phyloP scores from a whole-genome alignment of 2,797 vertebrate genomes.

The Margarornis squamiger region DNA sequence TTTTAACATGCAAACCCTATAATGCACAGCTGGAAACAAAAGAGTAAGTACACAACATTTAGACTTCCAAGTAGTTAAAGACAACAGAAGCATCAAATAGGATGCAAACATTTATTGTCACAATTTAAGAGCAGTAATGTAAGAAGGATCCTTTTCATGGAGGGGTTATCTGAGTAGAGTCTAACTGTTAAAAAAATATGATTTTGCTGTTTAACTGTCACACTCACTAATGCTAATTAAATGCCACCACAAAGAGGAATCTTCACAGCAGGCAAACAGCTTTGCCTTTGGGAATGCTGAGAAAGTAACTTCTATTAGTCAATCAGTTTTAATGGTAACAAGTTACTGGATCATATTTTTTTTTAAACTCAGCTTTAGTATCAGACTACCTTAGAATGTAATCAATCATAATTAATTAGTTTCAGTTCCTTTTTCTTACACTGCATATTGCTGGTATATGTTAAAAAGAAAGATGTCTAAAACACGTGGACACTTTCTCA shows the following conservation, averaged over 20 bases:
- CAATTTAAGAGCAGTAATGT: conserved; percentile 31
- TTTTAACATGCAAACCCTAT: conserved; percentile 14
- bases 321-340: background rate
- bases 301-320: conserved; percentile 20
- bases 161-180: background rate
- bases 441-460: background rate
- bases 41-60: background rate
- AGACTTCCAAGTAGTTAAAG: conserved; percentile 5
- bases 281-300: background rate
- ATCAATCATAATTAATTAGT: conserved; percentile 14
- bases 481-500: background rate
- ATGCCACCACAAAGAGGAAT: background rate
- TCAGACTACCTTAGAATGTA: background rate
- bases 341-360: background rate
- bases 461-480: background rate
- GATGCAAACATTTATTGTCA: conserved; percentile 32
- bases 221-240: background rate
- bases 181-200: background rate
- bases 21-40: conserved; percentile 41
- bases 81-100: conserved; percentile 52
- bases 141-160: background rate
- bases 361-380: background rate
- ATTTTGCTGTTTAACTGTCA: background rate
- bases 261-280: background rate
- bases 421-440: conserved; percentile 11